phyloP scores from a whole-genome alignment of 2,113 vertebrate genomes.

The Herpetotheres cachinnans region DNA sequence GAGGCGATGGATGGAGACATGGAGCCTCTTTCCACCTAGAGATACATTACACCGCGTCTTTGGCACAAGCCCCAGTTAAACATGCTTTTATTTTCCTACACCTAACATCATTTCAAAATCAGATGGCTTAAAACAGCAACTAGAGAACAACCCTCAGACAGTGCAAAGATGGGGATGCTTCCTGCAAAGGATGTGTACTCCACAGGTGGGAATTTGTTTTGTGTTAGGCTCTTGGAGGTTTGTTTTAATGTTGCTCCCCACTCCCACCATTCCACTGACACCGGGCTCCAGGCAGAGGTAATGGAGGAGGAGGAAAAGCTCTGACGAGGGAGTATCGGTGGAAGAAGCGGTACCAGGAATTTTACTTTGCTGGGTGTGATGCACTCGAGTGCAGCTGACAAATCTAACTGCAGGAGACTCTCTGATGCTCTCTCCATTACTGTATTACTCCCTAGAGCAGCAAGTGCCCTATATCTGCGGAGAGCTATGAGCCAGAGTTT shows the following conservation, averaged over 20 bases:
- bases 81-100: neutral
- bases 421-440: slow-evolving; percentile 16
- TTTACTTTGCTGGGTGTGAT: neutral
- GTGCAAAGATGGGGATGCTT: neutral
- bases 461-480: slow-evolving; percentile 25
- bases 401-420: neutral
- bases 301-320: neutral
- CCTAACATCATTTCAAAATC: neutral
- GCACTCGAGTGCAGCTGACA: slow-evolving; percentile 14
- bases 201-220: neutral
- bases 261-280: rapidly evolving
- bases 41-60: neutral
- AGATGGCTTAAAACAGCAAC: neutral
- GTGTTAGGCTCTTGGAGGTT: neutral
- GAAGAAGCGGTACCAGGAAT: neutral
- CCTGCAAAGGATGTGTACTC: no score
- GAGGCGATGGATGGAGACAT: neutral
- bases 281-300: neutral
- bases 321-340: neutral
- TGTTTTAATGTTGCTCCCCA: neutral
- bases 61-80: neutral
- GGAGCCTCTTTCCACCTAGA: neutral
- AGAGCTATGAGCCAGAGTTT: slow-evolving; percentile 9
- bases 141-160: neutral
- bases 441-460: slow-evolving; percentile 4